Evolutionary conservation across 1,140 invertebrate genomes (phyloP).

Genomic region (Scaptomyza pallida): DNA sequence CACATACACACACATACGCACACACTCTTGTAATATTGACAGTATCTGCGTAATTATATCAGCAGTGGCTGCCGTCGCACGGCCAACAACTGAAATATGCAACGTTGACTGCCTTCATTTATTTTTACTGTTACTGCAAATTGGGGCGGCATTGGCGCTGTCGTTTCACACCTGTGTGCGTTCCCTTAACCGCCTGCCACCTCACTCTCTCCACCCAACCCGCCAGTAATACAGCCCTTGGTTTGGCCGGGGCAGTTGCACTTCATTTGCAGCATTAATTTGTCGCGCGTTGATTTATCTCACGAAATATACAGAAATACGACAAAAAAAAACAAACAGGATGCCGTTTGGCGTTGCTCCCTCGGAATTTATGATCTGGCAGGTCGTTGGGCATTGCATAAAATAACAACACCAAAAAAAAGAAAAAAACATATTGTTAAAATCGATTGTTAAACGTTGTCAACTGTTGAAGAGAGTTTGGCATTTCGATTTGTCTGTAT

Average conservation of each 20-base stretch:
- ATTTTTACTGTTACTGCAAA: slow-evolving; percentile 83
- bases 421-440: slow-evolving; percentile 19
- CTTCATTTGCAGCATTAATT: slow-evolving; percentile 82
- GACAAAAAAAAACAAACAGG: neutral
- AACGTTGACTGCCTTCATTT: slow-evolving; percentile 81
- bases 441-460: slow-evolving; percentile 70
- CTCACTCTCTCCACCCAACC: neutral
- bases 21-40: slow-evolving; percentile 51
- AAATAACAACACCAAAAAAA: slow-evolving; percentile 49
- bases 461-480: slow-evolving; percentile 54
- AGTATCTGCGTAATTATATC: slow-evolving; percentile 81
- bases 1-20: neutral
- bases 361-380: slow-evolving; percentile 71
- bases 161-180: slow-evolving; percentile 33
- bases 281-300: slow-evolving; percentile 80
- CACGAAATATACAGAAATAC: slow-evolving; percentile 41
- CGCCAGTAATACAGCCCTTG: slow-evolving; percentile 7
- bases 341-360: slow-evolving; percentile 8
- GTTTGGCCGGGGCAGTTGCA: slow-evolving; percentile 68
- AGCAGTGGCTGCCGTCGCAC: slow-evolving; percentile 47
- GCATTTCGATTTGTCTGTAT: slow-evolving; percentile 24
- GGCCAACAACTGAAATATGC: slow-evolving; percentile 68
- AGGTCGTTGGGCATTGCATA: slow-evolving; percentile 26
- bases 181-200: no score
- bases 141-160: slow-evolving; percentile 49